Conservation (phyloP, 2,797 vertebrate species). For the Anomalospiza imberbis region DNA sequence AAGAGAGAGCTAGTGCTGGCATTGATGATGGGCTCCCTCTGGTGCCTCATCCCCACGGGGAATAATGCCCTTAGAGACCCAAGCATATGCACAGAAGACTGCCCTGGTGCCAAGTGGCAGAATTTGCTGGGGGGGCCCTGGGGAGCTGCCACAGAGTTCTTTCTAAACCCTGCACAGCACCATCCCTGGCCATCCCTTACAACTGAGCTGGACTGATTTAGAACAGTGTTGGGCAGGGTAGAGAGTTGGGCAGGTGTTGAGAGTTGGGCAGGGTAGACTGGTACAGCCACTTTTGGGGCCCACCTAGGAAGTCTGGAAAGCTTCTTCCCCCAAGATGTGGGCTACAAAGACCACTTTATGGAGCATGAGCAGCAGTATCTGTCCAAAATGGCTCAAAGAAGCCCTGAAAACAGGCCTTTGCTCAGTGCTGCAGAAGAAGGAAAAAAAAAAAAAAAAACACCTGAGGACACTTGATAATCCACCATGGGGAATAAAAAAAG, state of each 20-base stretch:
- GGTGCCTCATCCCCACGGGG: not conserved
- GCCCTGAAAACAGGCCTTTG: not conserved
- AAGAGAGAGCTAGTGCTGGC: not conserved
- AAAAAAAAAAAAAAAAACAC: not conserved
- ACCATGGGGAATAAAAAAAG: fast-evolving
- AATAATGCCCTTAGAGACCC: not conserved
- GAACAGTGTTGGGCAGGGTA: too few species aligned
- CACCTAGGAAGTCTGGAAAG: not conserved
- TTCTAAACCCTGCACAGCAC: not conserved
- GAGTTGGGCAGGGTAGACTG: not conserved
- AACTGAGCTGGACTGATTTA: not conserved
- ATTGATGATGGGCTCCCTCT: not conserved
- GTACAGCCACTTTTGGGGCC: fast-evolving
- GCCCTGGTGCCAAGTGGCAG: not conserved
- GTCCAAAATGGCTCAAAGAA: not conserved
- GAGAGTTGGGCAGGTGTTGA: not conserved
- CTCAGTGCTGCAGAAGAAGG: not conserved
- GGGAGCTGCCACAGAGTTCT: not conserved
- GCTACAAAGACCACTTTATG: not conserved
- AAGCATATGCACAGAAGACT: not conserved
- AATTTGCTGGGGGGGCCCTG: not conserved
- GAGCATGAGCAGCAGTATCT: not conserved
- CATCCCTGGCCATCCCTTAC: not conserved
- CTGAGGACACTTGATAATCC: not conserved
- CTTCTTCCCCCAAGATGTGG: not conserved